Percentiles rank a stretch among this genome's conserved stretches.
Evolutionary conservation across 2,113 vertebrate species (phyloP).

Genomic region (Mystacornis crossleyi): DNA sequence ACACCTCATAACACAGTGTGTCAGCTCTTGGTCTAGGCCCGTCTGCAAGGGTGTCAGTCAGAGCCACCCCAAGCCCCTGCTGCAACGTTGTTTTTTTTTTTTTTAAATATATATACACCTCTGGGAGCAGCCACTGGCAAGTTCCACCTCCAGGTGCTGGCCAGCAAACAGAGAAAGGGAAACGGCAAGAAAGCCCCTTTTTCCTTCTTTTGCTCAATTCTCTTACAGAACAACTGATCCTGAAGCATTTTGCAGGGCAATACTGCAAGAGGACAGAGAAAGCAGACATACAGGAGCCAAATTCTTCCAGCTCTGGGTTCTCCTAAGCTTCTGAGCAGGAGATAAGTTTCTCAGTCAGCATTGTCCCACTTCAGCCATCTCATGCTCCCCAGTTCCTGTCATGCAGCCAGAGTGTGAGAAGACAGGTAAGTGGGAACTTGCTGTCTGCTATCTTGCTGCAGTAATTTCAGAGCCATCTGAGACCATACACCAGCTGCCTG

Average conservation of each 20-base stretch:
- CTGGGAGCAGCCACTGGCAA: neutral
- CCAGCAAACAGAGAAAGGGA: neutral
- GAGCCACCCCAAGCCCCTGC: neutral
- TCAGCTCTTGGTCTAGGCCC: neutral
- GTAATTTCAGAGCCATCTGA: neutral
- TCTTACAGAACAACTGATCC: neutral
- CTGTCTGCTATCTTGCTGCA: neutral
- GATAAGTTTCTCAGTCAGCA: accelerated
- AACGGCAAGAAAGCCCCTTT: neutral
- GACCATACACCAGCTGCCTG: neutral
- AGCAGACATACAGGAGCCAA: accelerated
- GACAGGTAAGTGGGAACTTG: neutral
- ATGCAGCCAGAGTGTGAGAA: neutral
- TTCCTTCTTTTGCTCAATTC: neutral
- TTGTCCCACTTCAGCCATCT: neutral
- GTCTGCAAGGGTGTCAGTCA: accelerated
- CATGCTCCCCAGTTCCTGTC: accelerated
- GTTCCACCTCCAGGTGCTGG: neutral
- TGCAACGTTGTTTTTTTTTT: too few relatives aligned
- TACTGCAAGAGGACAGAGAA: neutral
- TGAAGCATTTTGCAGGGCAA: neutral
- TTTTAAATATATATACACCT: too few relatives aligned
- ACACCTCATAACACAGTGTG: neutral
- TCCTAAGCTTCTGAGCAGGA: neutral
- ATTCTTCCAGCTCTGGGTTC: neutral